Evolutionary conservation across 2,113 vertebrate species (phyloP), one percentile per base, ranked within the genome.

Genomic region (Phyllopteryx taeniolatus): DNA sequence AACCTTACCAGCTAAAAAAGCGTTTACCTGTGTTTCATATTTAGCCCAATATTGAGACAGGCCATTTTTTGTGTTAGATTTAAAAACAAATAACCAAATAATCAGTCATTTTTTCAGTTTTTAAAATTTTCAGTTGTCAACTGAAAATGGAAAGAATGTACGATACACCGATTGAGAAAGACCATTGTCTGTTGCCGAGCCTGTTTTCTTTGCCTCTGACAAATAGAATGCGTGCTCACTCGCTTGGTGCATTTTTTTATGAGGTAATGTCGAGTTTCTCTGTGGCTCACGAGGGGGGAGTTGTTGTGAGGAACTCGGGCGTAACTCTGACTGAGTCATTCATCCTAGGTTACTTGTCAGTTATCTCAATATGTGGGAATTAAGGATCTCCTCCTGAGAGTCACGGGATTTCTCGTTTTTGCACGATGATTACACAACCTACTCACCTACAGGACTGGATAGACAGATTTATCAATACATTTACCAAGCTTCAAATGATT

Each of bases 171-270:
- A 53, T 74, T 56, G 43, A 71, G 11, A 17, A n/a, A n/a, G 47
- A 5, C 17, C 44, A 17, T 56, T 31, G 10, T 63, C 3, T 22
- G n/a, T n/a, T 56, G 53, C 53, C 3, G 10, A 2, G 53, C 15
- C n/a, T 11, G 20, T 68, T 65, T 35, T n/a, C 70, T 68, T 75
- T 75, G 63, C 59, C 74, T 51, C 9, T 54, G 5, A 0, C 68
- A 51, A 69, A 67, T 27, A 51, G 61, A 70, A 10, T 44, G 35
- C 67, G 15, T 44, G 20, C 53, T 22, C 20, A 43, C 51, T 49
- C 9, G 6, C 77, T 57, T 70, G 66, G 27, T 76, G 43, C 8
- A 7, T 22, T n/a, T 20, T 54, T 54, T 56, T 10, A 44, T 65
- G 42, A 27, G 4, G 63, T n/a, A 20, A 63, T 17, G 35, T 19